Percentiles rank a stretch among this genome's conserved stretches.
These are phyloP conservation scores for Caenorhabditis remanei DNA, from an alignment of 1,140 invertebrate genomes.

Conservation along the genomic window DNA sequence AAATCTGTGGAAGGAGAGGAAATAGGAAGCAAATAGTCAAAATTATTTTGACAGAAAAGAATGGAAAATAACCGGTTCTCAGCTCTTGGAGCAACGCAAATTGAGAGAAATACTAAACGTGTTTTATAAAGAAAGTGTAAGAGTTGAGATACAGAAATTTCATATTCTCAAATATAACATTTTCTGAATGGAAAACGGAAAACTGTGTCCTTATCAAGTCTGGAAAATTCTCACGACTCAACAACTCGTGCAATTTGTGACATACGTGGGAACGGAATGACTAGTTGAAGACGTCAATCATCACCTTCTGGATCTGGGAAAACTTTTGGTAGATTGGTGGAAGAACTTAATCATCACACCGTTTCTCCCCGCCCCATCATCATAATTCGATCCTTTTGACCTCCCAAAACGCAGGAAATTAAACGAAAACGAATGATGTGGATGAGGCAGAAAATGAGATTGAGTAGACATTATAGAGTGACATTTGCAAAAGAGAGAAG, in stretches of 20 bases:
- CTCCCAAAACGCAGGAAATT: neutral
- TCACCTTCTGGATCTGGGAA: neutral
- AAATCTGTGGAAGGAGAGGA: no score
- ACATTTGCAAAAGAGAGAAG: conserved; percentile 7
- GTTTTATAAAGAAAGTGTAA: no score
- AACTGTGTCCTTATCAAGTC: neutral
- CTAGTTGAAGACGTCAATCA: conserved; percentile 11
- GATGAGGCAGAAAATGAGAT: conserved; percentile 1
- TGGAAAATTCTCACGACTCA: conserved; percentile 28
- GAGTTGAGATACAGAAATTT: no score
- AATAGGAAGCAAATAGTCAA: no score
- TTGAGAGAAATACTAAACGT: no score
- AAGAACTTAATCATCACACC: no score
- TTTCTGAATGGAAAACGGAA: no score
- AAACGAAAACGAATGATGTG: neutral
- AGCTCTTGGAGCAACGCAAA: no score
- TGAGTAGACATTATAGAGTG: conserved; percentile 16
- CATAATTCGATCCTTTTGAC: neutral
- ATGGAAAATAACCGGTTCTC: no score
- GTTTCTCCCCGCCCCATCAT: neutral
- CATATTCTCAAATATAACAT: no score
- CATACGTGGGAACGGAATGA: conserved; percentile 25
- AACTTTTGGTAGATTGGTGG: neutral
- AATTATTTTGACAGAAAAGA: no score
- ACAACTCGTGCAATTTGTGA: conserved; percentile 26